These are phyloP conservation scores for Prolemur simus DNA, from an alignment of 2,113 vertebrate genomes.

Conservation along the genomic window DNA sequence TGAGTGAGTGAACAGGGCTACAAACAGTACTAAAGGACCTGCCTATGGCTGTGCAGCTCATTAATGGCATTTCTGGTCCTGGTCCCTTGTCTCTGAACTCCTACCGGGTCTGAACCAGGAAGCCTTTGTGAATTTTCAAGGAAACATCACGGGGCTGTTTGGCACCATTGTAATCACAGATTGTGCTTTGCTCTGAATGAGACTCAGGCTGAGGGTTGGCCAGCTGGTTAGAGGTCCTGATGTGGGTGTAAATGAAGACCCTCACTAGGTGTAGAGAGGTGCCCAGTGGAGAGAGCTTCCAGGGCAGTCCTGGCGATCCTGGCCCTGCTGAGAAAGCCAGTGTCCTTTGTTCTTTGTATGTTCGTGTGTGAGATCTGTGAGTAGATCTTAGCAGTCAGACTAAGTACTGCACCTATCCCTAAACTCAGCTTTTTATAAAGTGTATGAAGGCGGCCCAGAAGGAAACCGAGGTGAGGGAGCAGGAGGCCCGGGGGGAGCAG, in stretches of 20 bases:
- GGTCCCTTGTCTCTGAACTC: rapidly evolving
- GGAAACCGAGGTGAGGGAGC: neutral
- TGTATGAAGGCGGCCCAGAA: neutral
- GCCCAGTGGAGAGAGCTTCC: rapidly evolving
- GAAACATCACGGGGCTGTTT: neutral
- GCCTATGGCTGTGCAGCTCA: rapidly evolving
- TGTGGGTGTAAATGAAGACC: neutral
- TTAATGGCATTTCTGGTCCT: neutral
- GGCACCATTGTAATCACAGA: rapidly evolving
- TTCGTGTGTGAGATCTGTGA: neutral
- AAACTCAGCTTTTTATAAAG: neutral
- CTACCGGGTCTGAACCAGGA: neutral
- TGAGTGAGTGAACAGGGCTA: rapidly evolving
- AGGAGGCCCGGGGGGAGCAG: neutral
- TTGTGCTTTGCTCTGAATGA: neutral
- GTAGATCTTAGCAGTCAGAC: neutral
- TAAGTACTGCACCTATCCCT: too few relatives aligned
- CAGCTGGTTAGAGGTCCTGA: neutral
- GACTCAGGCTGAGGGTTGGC: neutral
- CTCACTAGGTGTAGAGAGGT: neutral
- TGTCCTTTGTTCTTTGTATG: neutral
- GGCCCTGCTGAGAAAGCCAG: neutral
- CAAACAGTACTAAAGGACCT: neutral
- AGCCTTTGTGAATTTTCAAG: neutral
- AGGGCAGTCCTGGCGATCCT: neutral